phyloP scores from a whole-genome alignment of 2,888 invertebrate genomes.

The Mystacides longicornis region DNA sequence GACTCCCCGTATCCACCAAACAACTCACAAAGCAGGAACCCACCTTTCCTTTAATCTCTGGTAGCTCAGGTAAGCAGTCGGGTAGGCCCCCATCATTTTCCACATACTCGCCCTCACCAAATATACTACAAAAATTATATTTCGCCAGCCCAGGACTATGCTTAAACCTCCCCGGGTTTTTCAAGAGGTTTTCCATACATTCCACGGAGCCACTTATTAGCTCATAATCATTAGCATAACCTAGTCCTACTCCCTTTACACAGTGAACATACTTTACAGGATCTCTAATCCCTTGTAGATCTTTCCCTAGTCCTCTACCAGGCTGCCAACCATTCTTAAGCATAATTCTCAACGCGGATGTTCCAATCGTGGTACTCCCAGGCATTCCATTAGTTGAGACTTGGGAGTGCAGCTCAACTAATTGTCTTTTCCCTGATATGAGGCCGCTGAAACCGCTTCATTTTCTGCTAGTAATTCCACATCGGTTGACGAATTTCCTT shows the following conservation, averaged over 20 bases:
- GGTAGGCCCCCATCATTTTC: background rate
- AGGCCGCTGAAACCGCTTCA: background rate
- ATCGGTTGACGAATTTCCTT: background rate
- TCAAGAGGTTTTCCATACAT: background rate
- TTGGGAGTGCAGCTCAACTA: background rate
- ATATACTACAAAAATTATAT: background rate
- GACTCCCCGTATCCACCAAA: constrained; percentile 4
- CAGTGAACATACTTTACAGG: background rate
- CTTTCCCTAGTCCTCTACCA: background rate
- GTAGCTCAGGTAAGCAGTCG: background rate
- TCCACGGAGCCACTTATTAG: background rate
- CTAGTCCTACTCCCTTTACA: background rate
- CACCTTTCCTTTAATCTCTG: background rate
- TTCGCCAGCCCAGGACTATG: background rate
- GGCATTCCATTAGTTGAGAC: background rate
- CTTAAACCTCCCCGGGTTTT: background rate
- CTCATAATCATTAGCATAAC: background rate
- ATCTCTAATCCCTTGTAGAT: background rate
- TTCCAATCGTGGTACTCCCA: background rate
- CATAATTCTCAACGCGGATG: background rate
- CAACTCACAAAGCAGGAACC: background rate
- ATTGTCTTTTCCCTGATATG: background rate
- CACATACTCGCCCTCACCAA: background rate
- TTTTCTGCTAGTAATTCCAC: background rate
- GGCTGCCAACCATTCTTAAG: background rate